Conservation (phyloP, 1,140 invertebrate species). For the Papilio dardanus region DNA sequence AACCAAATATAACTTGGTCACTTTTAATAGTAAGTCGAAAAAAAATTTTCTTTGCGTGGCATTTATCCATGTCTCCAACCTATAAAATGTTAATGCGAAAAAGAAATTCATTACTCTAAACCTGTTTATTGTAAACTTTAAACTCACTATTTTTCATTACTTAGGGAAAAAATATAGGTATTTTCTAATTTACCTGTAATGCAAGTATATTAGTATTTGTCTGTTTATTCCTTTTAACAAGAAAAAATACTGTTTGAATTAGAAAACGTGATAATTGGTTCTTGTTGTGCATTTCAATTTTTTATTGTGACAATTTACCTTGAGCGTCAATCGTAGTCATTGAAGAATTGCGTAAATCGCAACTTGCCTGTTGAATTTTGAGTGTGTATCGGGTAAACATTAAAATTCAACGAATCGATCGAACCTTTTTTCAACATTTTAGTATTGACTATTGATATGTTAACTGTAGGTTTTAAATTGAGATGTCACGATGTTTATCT, state of each 20-base stretch:
- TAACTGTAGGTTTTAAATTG: not conserved
- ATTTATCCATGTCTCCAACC: not conserved
- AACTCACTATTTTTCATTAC: too few species aligned
- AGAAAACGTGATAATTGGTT: slow-evolving; percentile 1
- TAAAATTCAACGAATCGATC: slow-evolving; percentile 15
- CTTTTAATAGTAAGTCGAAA: too few species aligned
- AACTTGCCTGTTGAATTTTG: slow-evolving; percentile 4
- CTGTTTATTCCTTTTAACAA: not conserved
- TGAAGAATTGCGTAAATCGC: slow-evolving; percentile 11
- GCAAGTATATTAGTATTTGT: not conserved
- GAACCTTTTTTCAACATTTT: not conserved
- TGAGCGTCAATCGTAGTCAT: not conserved
- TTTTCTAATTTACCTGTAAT: not conserved
- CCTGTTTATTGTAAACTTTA: too few species aligned
- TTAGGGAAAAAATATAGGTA: not conserved
- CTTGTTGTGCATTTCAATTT: not conserved
- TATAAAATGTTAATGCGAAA: not conserved
- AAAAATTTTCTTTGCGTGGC: not conserved
- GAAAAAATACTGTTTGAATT: not conserved
- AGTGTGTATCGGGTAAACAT: slow-evolving; percentile 4
- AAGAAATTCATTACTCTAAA: too few species aligned
- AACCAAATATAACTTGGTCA: too few species aligned
- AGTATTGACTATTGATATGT: not conserved
- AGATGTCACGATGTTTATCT: not conserved
- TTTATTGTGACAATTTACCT: slow-evolving; percentile 9